Conservation (phyloP, 1,140 invertebrate genomes). For the Plutomurus gul region DNA sequence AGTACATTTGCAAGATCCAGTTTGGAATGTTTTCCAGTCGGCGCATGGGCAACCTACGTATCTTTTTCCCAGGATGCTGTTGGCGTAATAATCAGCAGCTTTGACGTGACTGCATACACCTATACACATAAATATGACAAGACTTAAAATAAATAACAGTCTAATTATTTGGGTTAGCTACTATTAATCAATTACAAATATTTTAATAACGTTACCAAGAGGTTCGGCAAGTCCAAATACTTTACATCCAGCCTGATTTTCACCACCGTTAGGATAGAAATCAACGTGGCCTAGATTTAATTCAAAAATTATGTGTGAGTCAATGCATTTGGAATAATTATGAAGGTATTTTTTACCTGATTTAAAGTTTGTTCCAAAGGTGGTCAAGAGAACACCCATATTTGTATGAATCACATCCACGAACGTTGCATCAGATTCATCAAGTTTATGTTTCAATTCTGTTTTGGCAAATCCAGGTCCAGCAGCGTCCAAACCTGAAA, state of each 20-base stretch:
- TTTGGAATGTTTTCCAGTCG: not conserved
- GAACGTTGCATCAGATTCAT: constrained; percentile 41
- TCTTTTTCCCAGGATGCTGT: constrained; percentile 33
- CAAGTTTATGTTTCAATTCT: not conserved
- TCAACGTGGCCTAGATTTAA: constrained; percentile 4
- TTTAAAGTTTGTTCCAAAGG: constrained; percentile 15
- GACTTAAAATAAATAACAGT: not conserved
- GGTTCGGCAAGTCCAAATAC: constrained; percentile 25
- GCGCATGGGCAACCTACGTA: constrained; percentile 32
- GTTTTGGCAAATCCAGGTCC: constrained; percentile 40
- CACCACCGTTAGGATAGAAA: constrained; percentile 50
- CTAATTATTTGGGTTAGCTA: not conserved
- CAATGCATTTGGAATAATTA: not conserved
- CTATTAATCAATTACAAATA: not conserved
- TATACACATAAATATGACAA: not conserved
- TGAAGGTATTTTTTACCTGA: not conserved
- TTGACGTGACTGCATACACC: constrained; percentile 51
- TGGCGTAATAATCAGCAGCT: constrained; percentile 46
- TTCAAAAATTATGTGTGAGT: too few relatives aligned
- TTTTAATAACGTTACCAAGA: not conserved
- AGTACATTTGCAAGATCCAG: not conserved
- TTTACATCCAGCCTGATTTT: constrained; percentile 43
- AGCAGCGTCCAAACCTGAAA: constrained; percentile 45
- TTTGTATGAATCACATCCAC: constrained; percentile 51
- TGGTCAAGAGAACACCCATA: constrained; percentile 2